Percentiles rank a stretch among this genome's conserved stretches.
Conservation (phyloP, 2,113 vertebrate species). For the Ictalurus furcatus region DNA sequence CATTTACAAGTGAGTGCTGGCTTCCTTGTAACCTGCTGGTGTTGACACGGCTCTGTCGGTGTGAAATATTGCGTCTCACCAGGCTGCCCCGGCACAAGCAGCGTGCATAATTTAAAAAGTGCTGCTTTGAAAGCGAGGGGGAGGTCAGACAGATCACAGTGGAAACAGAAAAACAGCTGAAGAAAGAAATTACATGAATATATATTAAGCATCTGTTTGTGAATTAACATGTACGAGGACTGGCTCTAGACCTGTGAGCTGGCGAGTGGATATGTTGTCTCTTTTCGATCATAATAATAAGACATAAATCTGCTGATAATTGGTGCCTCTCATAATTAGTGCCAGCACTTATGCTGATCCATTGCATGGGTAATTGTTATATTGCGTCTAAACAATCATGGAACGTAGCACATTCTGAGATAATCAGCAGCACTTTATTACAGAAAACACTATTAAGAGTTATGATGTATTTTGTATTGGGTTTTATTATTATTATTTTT, state of each 20-base stretch:
- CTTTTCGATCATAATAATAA: conserved; percentile 40
- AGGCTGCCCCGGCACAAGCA: conserved; percentile 45
- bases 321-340: conserved; percentile 44
- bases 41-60: conserved; percentile 54
- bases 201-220: conserved; percentile 11
- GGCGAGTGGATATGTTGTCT: conserved; percentile 12
- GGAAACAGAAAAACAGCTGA: conserved; percentile 21
- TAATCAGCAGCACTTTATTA: not conserved
- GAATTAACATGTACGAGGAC: conserved; percentile 5
- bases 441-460: not conserved
- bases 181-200: conserved; percentile 6
- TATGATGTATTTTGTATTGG: not conserved
- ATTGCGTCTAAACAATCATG: conserved; percentile 25
- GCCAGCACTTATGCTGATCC: conserved; percentile 41
- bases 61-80: conserved; percentile 59
- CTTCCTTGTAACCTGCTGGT: conserved; percentile 60
- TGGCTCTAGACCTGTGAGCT: not conserved
- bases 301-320: conserved; percentile 40
- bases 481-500: not conserved
- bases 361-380: conserved; percentile 36
- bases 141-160: conserved; percentile 29
- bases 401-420: not conserved
- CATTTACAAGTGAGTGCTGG: conserved; percentile 39
- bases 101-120: conserved; percentile 56
- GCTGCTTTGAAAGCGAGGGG: conserved; percentile 42